Conservation (phyloP, 2,113 vertebrate genomes). For the Nibea albiflora region DNA sequence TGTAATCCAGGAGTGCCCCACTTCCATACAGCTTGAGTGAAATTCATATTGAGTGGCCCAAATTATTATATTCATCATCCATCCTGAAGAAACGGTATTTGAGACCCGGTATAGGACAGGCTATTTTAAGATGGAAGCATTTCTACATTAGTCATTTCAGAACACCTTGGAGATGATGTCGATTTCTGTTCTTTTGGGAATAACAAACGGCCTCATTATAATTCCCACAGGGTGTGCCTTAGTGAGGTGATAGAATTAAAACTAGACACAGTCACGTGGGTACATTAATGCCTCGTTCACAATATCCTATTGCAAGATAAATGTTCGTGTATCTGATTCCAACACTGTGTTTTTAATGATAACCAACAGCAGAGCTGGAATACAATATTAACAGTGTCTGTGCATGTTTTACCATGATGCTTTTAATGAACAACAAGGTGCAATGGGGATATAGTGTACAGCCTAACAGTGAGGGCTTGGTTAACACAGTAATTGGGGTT, state of each 20-base stretch:
- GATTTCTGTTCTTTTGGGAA: slow-evolving; percentile 69
- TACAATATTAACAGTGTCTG: background rate
- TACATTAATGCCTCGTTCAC: slow-evolving; percentile 20
- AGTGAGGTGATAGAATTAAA: slow-evolving; percentile 59
- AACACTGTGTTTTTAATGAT: slow-evolving; percentile 3
- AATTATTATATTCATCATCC: slow-evolving; percentile 73
- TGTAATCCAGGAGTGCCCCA: slow-evolving; percentile 70
- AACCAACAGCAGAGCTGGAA: background rate
- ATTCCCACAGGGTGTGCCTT: slow-evolving; percentile 56
- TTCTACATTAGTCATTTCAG: slow-evolving; percentile 69
- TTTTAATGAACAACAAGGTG: slow-evolving; percentile 7
- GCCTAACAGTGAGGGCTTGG: slow-evolving; percentile 7
- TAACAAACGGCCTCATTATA: slow-evolving; percentile 70
- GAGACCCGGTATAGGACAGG: slow-evolving; percentile 52
- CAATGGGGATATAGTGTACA: slow-evolving; percentile 13
- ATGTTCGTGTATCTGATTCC: slow-evolving; percentile 25
- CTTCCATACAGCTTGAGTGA: slow-evolving; percentile 60
- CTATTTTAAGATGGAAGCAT: slow-evolving; percentile 73
- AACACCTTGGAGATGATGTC: slow-evolving; percentile 72
- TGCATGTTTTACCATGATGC: background rate
- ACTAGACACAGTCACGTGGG: slow-evolving; percentile 39
- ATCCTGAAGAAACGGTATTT: slow-evolving; percentile 56
- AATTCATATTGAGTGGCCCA: slow-evolving; percentile 69
- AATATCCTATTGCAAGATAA: slow-evolving; percentile 4
- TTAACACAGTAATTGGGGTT: slow-evolving; percentile 59